Percentiles rank a stretch among this genome's conserved stretches.
phyloP scores from a whole-genome alignment of 2,797 vertebrate species.

The Pseudochirops corinnae region DNA sequence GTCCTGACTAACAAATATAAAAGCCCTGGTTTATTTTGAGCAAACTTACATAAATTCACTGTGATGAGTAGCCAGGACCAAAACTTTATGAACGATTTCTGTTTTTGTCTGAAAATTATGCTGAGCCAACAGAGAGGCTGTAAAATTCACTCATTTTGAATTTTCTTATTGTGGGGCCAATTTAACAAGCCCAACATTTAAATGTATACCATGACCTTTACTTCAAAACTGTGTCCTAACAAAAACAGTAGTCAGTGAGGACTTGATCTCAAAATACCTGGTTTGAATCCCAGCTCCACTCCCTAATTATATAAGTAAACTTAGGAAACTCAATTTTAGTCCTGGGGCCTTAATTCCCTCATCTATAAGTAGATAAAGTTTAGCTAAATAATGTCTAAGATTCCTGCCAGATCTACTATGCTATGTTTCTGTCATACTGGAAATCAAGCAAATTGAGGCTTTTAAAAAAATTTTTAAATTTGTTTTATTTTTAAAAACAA shows the following conservation, averaged over 20 bases:
- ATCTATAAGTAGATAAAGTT: not conserved
- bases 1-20: constrained; percentile 35
- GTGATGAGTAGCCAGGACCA: constrained; percentile 7
- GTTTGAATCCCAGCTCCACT: not conserved
- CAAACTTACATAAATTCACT: not conserved
- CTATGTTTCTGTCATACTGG: not conserved
- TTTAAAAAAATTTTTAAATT: not conserved
- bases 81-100: not conserved
- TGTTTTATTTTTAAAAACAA: not conserved
- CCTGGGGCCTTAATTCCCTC: not conserved
- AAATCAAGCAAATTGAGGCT: not conserved
- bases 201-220: not conserved
- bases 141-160: constrained; percentile 32
- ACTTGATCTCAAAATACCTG: not conserved
- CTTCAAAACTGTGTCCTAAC: not conserved
- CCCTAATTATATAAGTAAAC: not conserved
- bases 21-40: constrained; percentile 17
- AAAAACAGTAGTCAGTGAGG: not conserved
- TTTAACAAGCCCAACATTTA: not conserved
- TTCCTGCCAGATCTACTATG: not conserved
- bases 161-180: constrained; percentile 4
- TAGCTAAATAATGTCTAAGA: not conserved
- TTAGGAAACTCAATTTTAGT: not conserved
- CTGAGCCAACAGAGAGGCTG: constrained; percentile 27
- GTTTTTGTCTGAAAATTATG: constrained; percentile 27